These are phyloP conservation scores for Elanus axillaris DNA, from an alignment of 2,113 vertebrate genomes.

Conservation along the genomic window DNA sequence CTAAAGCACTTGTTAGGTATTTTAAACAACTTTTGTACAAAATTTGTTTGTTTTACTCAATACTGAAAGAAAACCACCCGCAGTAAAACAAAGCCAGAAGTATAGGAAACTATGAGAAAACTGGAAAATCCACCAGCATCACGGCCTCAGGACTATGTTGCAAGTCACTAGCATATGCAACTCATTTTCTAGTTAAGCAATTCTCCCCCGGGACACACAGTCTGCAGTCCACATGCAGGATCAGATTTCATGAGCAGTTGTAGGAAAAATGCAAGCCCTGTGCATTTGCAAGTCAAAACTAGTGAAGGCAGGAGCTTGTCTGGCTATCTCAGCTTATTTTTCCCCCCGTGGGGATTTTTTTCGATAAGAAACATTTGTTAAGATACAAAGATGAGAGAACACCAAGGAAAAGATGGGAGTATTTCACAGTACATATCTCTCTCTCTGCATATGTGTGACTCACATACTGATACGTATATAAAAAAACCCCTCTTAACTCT, in stretches of 20 bases:
- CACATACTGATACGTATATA: background rate
- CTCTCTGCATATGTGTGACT: background rate
- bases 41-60: constrained; percentile 14
- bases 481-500: background rate
- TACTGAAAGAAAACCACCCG: constrained; percentile 6
- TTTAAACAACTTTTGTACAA: background rate
- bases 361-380: constrained; percentile 54
- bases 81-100: constrained; percentile 57
- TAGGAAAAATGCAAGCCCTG: constrained; percentile 75
- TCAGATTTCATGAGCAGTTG: constrained; percentile 77
- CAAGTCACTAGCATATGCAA: constrained; percentile 74
- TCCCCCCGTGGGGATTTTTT: background rate
- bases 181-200: constrained; percentile 80
- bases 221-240: constrained; percentile 73
- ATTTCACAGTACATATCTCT: fast-evolving
- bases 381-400: constrained; percentile 1
- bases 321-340: constrained; percentile 45
- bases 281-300: constrained; percentile 80
- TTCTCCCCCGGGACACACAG: constrained; percentile 68
- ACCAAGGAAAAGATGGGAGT: background rate
- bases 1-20: background rate
- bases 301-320: constrained; percentile 53
- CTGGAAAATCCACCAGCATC: constrained; percentile 71
- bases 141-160: constrained; percentile 61
- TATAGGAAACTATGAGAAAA: constrained; percentile 73